Evolutionary conservation across 2,113 vertebrate species (phyloP).

Genomic region (Hyperoodon ampullatus): DNA sequence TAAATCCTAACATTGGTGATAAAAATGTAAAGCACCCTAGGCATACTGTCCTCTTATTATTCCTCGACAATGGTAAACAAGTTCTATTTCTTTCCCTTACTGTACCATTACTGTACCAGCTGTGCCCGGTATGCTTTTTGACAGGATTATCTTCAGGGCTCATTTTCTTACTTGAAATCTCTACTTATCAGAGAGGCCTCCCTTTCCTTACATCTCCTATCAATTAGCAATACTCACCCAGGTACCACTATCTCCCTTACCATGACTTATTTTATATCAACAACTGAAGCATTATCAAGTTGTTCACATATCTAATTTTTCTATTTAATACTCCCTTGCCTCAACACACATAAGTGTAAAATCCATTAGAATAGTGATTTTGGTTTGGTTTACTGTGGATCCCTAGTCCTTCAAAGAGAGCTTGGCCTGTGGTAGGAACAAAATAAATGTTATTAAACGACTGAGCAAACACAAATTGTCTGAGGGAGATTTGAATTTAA

Average conservation of each 20-base stretch:
- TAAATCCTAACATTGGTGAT: background rate
- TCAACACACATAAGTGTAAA: background rate
- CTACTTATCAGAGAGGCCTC: conserved; percentile 15
- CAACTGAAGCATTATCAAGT: conserved; percentile 27
- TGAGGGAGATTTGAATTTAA: background rate
- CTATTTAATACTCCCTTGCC: background rate
- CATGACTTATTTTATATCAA: conserved; percentile 40
- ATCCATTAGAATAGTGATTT: background rate
- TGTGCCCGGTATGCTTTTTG: background rate
- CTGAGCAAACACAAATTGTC: background rate
- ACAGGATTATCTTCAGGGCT: conserved; percentile 17
- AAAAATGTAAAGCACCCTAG: background rate
- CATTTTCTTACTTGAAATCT: conserved; percentile 3
- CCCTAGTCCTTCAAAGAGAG: background rate
- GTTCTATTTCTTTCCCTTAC: background rate
- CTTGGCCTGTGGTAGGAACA: background rate
- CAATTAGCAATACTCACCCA: conserved; percentile 44
- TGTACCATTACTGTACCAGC: background rate
- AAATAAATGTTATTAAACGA: background rate
- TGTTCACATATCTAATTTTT: background rate
- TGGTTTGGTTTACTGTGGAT: background rate
- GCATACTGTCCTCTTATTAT: background rate
- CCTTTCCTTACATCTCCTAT: background rate
- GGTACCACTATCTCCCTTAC: background rate
- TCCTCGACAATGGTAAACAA: background rate